Conservation (phyloP, 2,888 invertebrate species). For the Rhagonycha lutea region DNA sequence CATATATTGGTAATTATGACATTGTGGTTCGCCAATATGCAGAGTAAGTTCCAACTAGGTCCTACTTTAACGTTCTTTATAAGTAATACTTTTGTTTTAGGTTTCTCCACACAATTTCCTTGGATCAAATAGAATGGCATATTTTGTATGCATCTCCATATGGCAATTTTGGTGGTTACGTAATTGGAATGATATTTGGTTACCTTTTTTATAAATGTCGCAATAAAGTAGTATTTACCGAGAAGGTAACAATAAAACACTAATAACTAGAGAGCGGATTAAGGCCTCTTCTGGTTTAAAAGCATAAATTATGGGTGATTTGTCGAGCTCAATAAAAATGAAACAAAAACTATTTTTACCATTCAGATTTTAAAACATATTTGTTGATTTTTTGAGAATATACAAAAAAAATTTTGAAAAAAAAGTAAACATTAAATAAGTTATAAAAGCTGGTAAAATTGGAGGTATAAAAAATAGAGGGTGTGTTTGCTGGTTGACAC, state of each 20-base stretch:
- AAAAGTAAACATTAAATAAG: no score
- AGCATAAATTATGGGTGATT: no score
- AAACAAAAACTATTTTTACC: no score
- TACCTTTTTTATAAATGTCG: constrained; percentile 37
- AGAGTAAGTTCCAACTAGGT: constrained; percentile 35
- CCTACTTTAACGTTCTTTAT: neutral
- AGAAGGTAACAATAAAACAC: constrained; percentile 27
- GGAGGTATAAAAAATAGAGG: no score
- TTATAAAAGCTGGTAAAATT: no score
- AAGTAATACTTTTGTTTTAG: constrained; percentile 24
- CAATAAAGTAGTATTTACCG: constrained; percentile 27
- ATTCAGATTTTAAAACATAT: no score
- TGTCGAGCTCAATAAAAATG: no score
- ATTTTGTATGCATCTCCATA: constrained; percentile 33
- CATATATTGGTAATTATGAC: constrained; percentile 43
- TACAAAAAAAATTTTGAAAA: no score
- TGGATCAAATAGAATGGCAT: constrained; percentile 35
- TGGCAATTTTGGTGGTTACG: constrained; percentile 37
- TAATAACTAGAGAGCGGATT: no score
- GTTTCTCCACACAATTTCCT: constrained; percentile 26
- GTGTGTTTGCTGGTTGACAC: no score
- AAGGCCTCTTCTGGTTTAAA: no score
- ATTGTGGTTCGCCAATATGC: constrained; percentile 38
- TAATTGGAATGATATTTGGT: constrained; percentile 40
- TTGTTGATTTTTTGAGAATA: no score